Base-by-base conservation (phyloP, 2,113 vertebrate species). In the Brachypodius melanocephalos region DNA sequence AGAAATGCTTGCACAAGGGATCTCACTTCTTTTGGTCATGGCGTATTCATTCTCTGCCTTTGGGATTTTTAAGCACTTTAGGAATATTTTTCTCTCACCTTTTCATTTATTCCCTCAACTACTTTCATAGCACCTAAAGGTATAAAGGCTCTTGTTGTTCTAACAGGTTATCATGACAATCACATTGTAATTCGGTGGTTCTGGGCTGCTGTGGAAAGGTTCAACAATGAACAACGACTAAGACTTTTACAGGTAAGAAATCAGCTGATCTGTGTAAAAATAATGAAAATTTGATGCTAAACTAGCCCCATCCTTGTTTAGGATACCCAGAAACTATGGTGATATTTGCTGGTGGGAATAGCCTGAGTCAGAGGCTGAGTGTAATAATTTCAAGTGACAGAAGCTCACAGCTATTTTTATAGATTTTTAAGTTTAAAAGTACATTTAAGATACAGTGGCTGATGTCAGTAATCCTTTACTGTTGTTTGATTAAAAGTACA, bases 151-250 rank as follows among this genome's bases (percentile, higher is more conserved):
- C 22, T 67, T 72, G 16, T 95, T 97, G 45, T 21, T 95, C 91
- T 65, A 52, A 89, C 97, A 99, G 99, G 99, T 78, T 99, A 99
- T 96, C 99, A 99, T 96, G 99, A 99, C 98, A 99, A 98, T 98
- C 99, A 99, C 96, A 99, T 99, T 73, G 99, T 99, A 89, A 99
- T 99, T 90, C 98, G 99, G 95, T 99, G 99, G 99, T 99, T 99
- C 97, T 99, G 99, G 99, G 99, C 99, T 42, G 99, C 99, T 67
- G 99, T 99, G 94, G 99, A 99, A 96, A 98, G 99, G 94, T 99
- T 99, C 98, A 99, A 99, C 98, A 99, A 99, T 83, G 99, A 99
- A 93, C 99, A 99, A 92, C 98, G 99, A 88, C 98, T 99, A 24
- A 98, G 99, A 95, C 98, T 99, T 94, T 94, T 99, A 97, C 99